Evolutionary conservation across 2,888 invertebrate species (phyloP), one percentile per base, ranked within the genome.

Genomic region (Acholoe squamosa): DNA sequence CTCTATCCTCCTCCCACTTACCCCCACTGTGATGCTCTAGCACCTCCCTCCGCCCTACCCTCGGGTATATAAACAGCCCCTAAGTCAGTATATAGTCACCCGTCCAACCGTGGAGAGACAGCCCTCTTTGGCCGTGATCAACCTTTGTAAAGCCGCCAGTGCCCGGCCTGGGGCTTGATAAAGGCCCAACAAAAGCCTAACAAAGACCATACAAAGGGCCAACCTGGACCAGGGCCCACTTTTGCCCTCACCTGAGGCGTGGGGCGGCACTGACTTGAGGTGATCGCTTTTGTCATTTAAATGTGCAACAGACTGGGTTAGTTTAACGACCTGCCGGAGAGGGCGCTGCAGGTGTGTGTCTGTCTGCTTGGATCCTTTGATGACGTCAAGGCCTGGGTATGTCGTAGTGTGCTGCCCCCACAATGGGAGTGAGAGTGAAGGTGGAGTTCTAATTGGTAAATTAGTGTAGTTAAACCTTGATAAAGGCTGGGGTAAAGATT

Each of bases 341-440:
- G 61, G 61, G 61, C 61, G 61, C 61, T 61, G 61, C 61, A 61
- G 61, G 61, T 61, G 61, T n/a, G 61, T 61, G 61, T 19, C 61
- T 43, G 43, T 43, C 43, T 43, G 43, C 61, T n/a, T 19, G 61
- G 61, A 61, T 61, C 61, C n/a, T 61, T 61, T 61, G 61, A n/a
- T 61, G 61, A 61, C 61, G 61, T 61, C 61, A 61, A 12, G 61
- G 61, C n/a, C 19, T 61, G 61, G 61, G 22, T 61, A 61, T 61
- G 61, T 61, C 1, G 43, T 10, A 43, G 43, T 43, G 43, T 43
- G 43, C 43, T 43, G 43, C 5, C 43, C 43, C 43, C 43, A 43
- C 43, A 43, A 43, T 43, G 43, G 43, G 43, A 43, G 43, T 43
- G 43, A 43, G 43, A 43, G 43, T 43, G 43, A 10, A 43, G 43